Percentiles rank a stretch among this genome's conserved stretches.
Evolutionary conservation across 2,113 vertebrate genomes (phyloP).

Genomic region (Brachyhypopomus gauderio): DNA sequence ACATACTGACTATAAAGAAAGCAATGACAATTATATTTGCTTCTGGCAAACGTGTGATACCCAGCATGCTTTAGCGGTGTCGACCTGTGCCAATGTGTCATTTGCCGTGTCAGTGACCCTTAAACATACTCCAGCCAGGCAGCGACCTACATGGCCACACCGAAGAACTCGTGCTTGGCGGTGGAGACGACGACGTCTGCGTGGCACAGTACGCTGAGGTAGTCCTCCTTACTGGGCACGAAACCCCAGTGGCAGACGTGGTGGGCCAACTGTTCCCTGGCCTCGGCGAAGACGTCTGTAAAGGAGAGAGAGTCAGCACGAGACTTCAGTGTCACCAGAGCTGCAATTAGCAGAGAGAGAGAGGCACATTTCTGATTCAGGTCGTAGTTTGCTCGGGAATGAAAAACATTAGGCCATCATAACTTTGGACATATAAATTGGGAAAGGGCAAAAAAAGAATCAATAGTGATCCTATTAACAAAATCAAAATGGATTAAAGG

Average conservation of each 20-base stretch:
- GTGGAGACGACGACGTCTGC: conserved; percentile 96
- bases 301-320: conserved; percentile 55
- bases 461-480: conserved; percentile 68
- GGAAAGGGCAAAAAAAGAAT: conserved; percentile 60
- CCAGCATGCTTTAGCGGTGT: too few relatives aligned
- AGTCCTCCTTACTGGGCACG: conserved; percentile 84
- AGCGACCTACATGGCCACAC: conserved; percentile 91
- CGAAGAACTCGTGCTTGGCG: conserved; percentile 95
- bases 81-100: too few relatives aligned
- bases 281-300: conserved; percentile 87
- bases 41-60: not conserved
- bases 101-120: too few relatives aligned
- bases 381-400: conserved; percentile 35
- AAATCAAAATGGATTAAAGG: conserved; percentile 71
- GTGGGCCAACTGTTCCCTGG: conserved; percentile 75
- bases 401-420: conserved; percentile 61
- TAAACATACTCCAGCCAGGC: conserved; percentile 51
- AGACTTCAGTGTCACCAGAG: conserved; percentile 34
- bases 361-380: conserved; percentile 42
- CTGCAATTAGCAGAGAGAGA: conserved; percentile 36
- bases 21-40: not conserved
- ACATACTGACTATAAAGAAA: too few relatives aligned
- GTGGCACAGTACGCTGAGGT: conserved; percentile 81
- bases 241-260: conserved; percentile 91
- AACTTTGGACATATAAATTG: conserved; percentile 47